Conservation (phyloP, 2,797 vertebrate genomes). For the Microtus californicus region DNA sequence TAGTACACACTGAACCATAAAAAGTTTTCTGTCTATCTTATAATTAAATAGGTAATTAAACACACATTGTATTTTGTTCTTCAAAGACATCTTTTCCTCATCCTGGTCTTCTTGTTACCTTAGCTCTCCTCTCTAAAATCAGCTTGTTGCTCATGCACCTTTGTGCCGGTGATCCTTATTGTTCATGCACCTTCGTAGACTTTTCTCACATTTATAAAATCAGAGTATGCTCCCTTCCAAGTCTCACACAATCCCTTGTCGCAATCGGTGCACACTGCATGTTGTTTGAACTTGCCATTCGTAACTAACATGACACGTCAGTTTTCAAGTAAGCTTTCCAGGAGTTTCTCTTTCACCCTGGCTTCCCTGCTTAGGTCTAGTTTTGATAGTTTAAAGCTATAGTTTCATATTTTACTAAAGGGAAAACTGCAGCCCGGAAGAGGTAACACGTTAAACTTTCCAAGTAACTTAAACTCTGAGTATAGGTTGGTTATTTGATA, state of each 20-base stretch:
- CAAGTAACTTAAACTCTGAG: not conserved
- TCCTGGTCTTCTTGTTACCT: not conserved
- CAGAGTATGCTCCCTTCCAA: not conserved
- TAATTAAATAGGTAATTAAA: not conserved
- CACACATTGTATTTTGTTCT: not conserved
- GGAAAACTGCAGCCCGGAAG: conserved; percentile 2
- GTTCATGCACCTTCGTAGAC: conserved; percentile 10
- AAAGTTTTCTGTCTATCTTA: not conserved
- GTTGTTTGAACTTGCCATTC: conserved; percentile 21
- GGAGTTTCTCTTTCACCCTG: not conserved
- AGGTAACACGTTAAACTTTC: not conserved
- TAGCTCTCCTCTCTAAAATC: conserved; percentile 29
- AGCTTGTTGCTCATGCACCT: not conserved
- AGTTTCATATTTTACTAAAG: not conserved
- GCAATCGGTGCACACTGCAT: not conserved
- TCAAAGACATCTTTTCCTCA: not conserved
- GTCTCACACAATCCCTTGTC: not conserved
- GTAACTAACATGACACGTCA: not conserved
- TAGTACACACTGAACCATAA: not conserved
- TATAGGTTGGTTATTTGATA: not conserved
- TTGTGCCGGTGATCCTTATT: not conserved
- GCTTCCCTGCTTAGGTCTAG: not conserved
- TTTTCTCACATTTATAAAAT: conserved; percentile 10
- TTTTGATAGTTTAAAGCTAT: conserved; percentile 26
- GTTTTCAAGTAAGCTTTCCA: not conserved